Evolutionary conservation across 2,113 vertebrate species (phyloP), one percentile per base, ranked within the genome.

Genomic region (Candoia aspera): DNA sequence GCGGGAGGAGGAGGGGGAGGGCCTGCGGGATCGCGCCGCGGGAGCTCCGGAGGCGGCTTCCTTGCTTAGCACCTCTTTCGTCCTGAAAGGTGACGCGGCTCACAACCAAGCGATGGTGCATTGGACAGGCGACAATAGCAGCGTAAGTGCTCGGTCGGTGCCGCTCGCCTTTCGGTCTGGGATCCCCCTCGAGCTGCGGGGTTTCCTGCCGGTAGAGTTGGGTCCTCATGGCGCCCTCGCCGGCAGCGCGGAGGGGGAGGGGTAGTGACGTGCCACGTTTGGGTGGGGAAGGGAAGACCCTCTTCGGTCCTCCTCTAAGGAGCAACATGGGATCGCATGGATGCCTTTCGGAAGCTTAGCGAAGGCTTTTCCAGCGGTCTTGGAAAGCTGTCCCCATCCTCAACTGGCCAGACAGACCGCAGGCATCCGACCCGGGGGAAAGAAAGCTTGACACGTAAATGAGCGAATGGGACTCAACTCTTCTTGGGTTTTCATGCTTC

Each of bases 51-150:
- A 29, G 95, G 92, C 92, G 93, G 93, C 98, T 97, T 97, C 98
- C 57, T 97, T 99, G 88, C 95, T 98, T 96, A 99, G 99, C 98
- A 98, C 98, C 95, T 99, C 99, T 84, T 99, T 99, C 98, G 99
- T 99, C 96, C 98, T 99, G 90, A 98, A 98, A 95, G 99, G 99
- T 91, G 99, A 99, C 97, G 98, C 99, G 90, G 98, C 99, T 58
- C 99, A 99, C 98, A 99, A 99, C 97, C 99, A 99, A 97, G 99
- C 99, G 96, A 99, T 99, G 98, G 99, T 99, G 96, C 99, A 99
- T 98, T 99, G 99, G 99, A 99, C 99, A 42, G 99, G 99, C 88
- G 98, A 99, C 96, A 99, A 99, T 98, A 99, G 99, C 98, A 99
- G 99, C 96, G 99, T 99, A 95, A 99, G 99, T 99, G 97, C 13